Conservation (phyloP, 2,888 invertebrate species). For the Willowsia nigromaculata region DNA sequence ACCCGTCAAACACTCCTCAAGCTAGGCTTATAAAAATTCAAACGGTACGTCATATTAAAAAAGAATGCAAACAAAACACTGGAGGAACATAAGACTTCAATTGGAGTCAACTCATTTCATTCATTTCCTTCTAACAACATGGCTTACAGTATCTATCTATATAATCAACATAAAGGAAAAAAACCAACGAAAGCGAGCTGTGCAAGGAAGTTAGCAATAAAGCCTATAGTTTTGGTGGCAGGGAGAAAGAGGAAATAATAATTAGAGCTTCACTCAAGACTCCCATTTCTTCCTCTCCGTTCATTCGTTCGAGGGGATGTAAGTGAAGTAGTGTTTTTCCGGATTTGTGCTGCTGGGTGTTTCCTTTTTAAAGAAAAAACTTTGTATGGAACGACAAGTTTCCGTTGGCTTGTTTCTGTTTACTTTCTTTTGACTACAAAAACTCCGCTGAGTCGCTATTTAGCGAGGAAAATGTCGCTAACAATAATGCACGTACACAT, state of each 20-base stretch:
- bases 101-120: slow-evolving; percentile 60
- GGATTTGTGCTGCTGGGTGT: slow-evolving; percentile 65
- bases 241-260: slow-evolving; percentile 68
- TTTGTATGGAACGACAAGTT: slow-evolving; percentile 47
- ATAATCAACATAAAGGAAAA: slow-evolving; percentile 42
- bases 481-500: neutral
- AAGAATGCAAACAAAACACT: slow-evolving; percentile 53
- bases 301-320: slow-evolving; percentile 21
- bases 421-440: slow-evolving; percentile 56
- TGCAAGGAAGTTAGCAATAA: no score
- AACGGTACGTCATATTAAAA: slow-evolving; percentile 53
- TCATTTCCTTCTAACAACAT: neutral
- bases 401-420: slow-evolving; percentile 48
- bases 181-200: slow-evolving; percentile 18
- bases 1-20: slow-evolving; percentile 55
- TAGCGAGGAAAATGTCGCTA: slow-evolving; percentile 42
- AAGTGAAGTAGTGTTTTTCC: slow-evolving; percentile 49
- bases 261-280: slow-evolving; percentile 73
- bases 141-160: neutral
- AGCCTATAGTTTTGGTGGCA: neutral
- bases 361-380: slow-evolving; percentile 35
- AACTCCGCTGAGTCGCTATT: neutral
- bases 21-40: slow-evolving; percentile 26
- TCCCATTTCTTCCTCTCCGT: slow-evolving; percentile 45
- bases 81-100: slow-evolving; percentile 5